These are phyloP conservation scores for Allacma fusca DNA, from an alignment of 2,888 invertebrate species.

Conservation along the genomic window DNA sequence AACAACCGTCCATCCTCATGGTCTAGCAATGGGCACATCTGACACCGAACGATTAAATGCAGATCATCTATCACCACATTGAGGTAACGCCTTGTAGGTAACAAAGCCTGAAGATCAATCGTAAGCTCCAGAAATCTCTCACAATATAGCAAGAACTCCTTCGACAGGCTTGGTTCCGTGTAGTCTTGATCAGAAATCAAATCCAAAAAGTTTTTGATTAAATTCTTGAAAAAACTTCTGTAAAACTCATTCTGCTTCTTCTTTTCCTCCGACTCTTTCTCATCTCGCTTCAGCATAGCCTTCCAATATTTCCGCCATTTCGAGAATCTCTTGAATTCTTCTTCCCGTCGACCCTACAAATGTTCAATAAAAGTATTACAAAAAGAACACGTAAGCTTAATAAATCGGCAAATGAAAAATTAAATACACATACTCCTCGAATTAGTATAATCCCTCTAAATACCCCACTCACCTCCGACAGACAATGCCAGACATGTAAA, in stretches of 20 bases:
- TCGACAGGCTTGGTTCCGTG: slow-evolving; percentile 59
- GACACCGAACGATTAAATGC: slow-evolving; percentile 89
- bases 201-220: slow-evolving; percentile 87
- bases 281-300: slow-evolving; percentile 83
- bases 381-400: no score
- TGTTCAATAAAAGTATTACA: no score
- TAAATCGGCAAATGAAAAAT: slow-evolving; percentile 27
- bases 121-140: slow-evolving; percentile 95
- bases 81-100: slow-evolving; percentile 96
- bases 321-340: slow-evolving; percentile 84
- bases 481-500: slow-evolving; percentile 89
- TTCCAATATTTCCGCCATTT: slow-evolving; percentile 94
- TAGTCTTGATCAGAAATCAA: slow-evolving; percentile 72
- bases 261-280: slow-evolving; percentile 60
- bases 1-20: slow-evolving; percentile 89
- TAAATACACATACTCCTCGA: no score
- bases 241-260: slow-evolving; percentile 75
- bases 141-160: slow-evolving; percentile 77
- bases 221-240: slow-evolving; percentile 80
- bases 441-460: no score
- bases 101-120: slow-evolving; percentile 92
- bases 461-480: slow-evolving; percentile 80
- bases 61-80: slow-evolving; percentile 95
- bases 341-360: slow-evolving; percentile 76
- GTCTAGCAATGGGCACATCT: slow-evolving; percentile 77